Percentiles rank a stretch among this genome's conserved stretches.
These are phyloP conservation scores for Emydocephalus ijimae DNA, from an alignment of 2,113 vertebrate species.

Conservation along the genomic window DNA sequence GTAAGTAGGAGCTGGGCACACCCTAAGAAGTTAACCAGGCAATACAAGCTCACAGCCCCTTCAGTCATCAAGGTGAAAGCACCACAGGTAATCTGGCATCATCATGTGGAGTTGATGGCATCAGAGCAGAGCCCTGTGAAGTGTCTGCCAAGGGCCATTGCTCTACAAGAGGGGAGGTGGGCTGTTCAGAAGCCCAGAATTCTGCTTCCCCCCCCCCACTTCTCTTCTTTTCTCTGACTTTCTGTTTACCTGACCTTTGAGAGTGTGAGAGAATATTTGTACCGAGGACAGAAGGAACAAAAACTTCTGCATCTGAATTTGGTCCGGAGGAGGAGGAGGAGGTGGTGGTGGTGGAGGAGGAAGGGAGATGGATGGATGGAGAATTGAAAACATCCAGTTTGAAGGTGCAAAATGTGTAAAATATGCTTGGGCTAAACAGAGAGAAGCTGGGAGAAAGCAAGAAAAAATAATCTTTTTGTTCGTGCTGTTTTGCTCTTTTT, in stretches of 20 bases:
- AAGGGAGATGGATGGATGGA: background rate
- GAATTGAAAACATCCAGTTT: background rate
- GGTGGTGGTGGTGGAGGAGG: background rate
- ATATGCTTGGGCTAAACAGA: background rate
- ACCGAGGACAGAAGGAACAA: background rate
- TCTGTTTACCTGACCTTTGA: background rate
- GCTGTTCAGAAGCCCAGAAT: background rate
- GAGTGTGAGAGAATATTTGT: background rate
- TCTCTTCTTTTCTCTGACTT: background rate
- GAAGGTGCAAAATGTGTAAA: background rate
- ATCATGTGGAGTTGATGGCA: background rate
- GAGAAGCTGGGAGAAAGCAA: background rate
- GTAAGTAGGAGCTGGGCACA: no score
- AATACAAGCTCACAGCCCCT: background rate
- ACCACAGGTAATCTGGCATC: background rate
- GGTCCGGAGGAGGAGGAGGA: background rate
- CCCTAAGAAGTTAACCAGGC: background rate
- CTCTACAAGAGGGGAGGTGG: background rate
- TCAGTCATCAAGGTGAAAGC: background rate
- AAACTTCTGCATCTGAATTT: background rate
- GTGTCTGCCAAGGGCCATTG: background rate
- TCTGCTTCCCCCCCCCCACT: background rate
- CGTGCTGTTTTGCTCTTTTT: background rate
- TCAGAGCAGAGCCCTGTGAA: no score
- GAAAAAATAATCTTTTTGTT: background rate